Base-by-base conservation (phyloP, 2,113 vertebrate genomes). In the Scomber colias region DNA sequence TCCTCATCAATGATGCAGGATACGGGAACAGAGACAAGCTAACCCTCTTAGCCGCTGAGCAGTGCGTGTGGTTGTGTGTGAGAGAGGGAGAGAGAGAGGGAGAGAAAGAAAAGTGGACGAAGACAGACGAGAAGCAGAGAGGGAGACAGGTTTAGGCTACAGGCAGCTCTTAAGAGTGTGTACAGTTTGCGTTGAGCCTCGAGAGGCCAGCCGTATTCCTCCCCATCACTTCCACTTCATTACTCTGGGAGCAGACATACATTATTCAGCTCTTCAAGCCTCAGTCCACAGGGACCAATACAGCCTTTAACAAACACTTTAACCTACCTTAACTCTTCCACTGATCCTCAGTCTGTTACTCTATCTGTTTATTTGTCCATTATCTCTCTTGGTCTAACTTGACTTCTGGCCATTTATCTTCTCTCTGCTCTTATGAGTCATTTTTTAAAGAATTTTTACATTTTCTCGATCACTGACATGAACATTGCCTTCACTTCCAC, bases 211-310 rank as follows among this genome's bases (percentile, higher is more conserved):
- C 67, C 74, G 77, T 92, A 94, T 92, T 94, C 91, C 86, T 92
- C 87, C 91, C 82, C 56, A 93, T 95, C 89, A 87, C 92, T 95
- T 94, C 94, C 87, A 92, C 92, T 94, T 95, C 93, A 95, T 95
- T 95, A 95, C 93, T 88, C 86, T 75, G 48, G 81, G 84, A 93
- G 90, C 91, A 54, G 70, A 68, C 90, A 94, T 94, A 89, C 92
- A 95, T 94, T 94, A 95, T 95, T 95, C 91, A 94, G 86, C 88
- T 83, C 68, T 69, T 85, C 86, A 83, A 84, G 89, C 90, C 85
- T 84, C 63, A 63, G 90, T 92, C 93, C 90, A 53, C 86, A 59
- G 94, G 91, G 93, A 91, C 81, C 92, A 67, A 90, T 93, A 92
- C 87, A 92, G 90, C 90, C 90, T 87, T 89, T 91, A 90, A 93